These are phyloP conservation scores for Eulemur macaco DNA, from an alignment of 2,113 vertebrate genomes.

Conservation along the genomic window DNA sequence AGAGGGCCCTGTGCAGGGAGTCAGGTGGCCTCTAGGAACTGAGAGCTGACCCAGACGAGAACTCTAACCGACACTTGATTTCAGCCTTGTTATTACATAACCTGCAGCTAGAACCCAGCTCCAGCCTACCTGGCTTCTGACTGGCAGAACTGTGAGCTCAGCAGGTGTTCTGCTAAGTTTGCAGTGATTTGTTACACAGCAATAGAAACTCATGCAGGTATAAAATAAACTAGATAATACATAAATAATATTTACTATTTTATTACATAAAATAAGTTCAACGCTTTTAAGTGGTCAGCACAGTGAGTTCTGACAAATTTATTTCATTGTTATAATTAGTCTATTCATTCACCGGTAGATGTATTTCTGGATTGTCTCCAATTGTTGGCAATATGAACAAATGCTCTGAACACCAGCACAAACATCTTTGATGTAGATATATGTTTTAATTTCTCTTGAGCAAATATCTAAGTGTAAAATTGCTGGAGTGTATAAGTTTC, in stretches of 20 bases:
- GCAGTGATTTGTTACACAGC: not conserved
- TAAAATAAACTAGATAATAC: not conserved
- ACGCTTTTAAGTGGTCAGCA: not conserved
- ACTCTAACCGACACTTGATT: not conserved
- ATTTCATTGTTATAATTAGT: not conserved
- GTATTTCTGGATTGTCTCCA: not conserved
- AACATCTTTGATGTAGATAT: not conserved
- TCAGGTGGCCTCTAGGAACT: not conserved
- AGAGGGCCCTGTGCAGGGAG: not conserved
- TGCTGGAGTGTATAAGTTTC: not conserved
- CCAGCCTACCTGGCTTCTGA: not conserved
- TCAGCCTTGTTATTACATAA: not conserved
- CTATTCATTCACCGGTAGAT: not conserved
- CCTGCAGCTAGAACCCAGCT: not conserved
- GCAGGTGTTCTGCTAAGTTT: not conserved
- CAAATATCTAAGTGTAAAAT: not conserved
- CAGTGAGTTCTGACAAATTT: not conserved
- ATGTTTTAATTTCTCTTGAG: not conserved
- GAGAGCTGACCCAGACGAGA: not conserved
- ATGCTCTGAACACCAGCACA: not conserved
- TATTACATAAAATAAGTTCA: not conserved
- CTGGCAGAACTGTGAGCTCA: not conserved
- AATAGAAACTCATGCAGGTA: not conserved
- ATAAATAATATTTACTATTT: not conserved
- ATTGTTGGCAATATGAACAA: not conserved